Evolutionary conservation across 2,113 vertebrate species (phyloP), one percentile per base, ranked within the genome.

Genomic region (Orthonyx spaldingii): DNA sequence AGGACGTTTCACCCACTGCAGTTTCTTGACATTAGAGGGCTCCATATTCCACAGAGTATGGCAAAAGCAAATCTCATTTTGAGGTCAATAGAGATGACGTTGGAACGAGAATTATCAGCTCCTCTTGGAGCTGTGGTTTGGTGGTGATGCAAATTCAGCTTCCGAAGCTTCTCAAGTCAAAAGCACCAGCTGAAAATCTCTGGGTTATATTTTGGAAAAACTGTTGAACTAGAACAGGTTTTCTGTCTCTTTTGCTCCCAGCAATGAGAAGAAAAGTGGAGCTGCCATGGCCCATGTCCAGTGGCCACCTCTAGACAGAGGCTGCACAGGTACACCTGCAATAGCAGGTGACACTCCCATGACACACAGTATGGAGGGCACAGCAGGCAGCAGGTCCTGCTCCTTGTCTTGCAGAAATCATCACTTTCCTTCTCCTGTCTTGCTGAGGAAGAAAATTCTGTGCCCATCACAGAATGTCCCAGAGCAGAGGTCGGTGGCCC

Each of bases 1-100:
- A 84, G 57, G 64, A 50, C 30, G 21, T 0, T 0, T 88, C 87
- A 95, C 83, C 90, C 92, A 94, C 11, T 90, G 79, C 96, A 96
- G 57, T 28, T 94, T 97, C 90, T 75, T 89, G 83, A 92, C 96
- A 97, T 93, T 96, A 97, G 96, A 96, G 96, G 94, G 96, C 96
- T 94, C 93, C 94, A 92, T 90, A 97, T 95, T 94, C 93, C 96
- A 86, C 64, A 1, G 56, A 96, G 94, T 92, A 71, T 60, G 80
- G 60, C 60, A 81, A 47, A 85, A 94, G 19, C 2, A 2, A 87
- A 59, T 59, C 68, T 90, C 50, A 47, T 83, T 87, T 77, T 93
- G 90, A 95, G 87, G 90, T 83, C 92, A 96, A 16, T 3, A 17
- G 81, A 60, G 37, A 83, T 46, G 89, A 59, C 53, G 50, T 42